Percentiles rank a stretch among this genome's conserved stretches.
These are phyloP conservation scores for Sinhomidia bicolor DNA, from an alignment of 2,888 invertebrate genomes.

Conservation along the genomic window DNA sequence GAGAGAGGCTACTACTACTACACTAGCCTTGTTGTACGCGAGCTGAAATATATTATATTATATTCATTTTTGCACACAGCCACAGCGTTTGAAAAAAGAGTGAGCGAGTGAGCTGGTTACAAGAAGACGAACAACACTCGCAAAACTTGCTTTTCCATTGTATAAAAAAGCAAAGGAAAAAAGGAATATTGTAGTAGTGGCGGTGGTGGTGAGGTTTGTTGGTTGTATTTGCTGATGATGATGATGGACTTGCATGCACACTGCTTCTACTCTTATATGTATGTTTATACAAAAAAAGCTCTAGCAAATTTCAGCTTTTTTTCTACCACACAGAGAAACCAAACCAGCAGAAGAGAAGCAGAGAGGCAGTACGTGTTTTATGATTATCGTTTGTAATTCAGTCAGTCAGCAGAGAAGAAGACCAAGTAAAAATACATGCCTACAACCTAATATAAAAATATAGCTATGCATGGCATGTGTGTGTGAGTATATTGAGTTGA, in stretches of 20 bases:
- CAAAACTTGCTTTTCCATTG: slow-evolving; percentile 37
- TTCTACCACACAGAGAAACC: neutral
- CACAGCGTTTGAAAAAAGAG: too few species aligned
- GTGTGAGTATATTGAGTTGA: too few species aligned
- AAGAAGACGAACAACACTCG: neutral
- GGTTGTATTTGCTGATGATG: slow-evolving; percentile 16
- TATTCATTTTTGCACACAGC: too few species aligned
- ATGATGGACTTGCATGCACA: slow-evolving; percentile 36
- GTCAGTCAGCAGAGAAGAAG: slow-evolving; percentile 26
- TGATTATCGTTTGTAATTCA: slow-evolving; percentile 49
- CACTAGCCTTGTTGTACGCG: too few species aligned
- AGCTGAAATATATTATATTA: too few species aligned
- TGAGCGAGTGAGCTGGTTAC: too few species aligned
- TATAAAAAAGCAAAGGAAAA: slow-evolving; percentile 7
- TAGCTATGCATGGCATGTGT: neutral
- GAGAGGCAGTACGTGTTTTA: slow-evolving; percentile 45
- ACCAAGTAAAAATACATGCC: neutral
- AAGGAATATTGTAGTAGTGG: neutral
- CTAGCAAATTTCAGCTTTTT: neutral
- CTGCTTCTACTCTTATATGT: too few species aligned
- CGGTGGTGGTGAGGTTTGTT: neutral
- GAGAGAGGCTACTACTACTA: too few species aligned
- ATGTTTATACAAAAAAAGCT: too few species aligned
- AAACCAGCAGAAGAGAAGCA: too few species aligned
- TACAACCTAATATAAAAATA: neutral